These are phyloP conservation scores for Dasyornis broadbenti DNA, from an alignment of 2,113 vertebrate species.

Conservation along the genomic window DNA sequence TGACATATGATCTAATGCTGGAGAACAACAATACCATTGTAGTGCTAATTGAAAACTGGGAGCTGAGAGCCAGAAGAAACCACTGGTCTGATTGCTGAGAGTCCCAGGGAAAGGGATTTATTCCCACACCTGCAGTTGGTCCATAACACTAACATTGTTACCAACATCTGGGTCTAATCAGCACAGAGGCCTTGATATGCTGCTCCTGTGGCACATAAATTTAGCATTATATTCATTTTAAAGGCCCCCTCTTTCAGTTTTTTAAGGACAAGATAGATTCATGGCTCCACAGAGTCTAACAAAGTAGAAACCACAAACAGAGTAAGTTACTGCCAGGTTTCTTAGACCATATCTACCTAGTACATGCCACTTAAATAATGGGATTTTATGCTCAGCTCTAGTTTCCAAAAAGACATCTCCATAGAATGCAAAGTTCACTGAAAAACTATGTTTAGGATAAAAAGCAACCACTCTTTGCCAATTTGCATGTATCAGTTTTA, in stretches of 20 bases:
- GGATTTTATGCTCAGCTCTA: conserved; percentile 62
- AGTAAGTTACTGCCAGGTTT: conserved; percentile 72
- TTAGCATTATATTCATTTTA: conserved; percentile 78
- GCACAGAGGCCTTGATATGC: conserved; percentile 72
- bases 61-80: conserved; percentile 75
- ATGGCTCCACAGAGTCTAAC: conserved; percentile 82
- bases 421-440: conserved; percentile 39
- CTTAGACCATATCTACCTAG: conserved; percentile 60
- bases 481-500: conserved; percentile 53
- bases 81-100: conserved; percentile 74
- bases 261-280: conserved; percentile 85
- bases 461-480: conserved; percentile 39
- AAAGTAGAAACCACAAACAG: conserved; percentile 76
- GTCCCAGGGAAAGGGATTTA: conserved; percentile 73
- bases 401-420: conserved; percentile 54
- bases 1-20: conserved; percentile 80
- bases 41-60: conserved; percentile 75
- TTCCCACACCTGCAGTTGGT: conserved; percentile 81
- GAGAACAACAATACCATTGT: conserved; percentile 85
- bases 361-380: conserved; percentile 66
- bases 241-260: conserved; percentile 73
- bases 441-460: conserved; percentile 45
- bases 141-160: conserved; percentile 85
- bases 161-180: conserved; percentile 83
- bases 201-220: conserved; percentile 81